Evolutionary conservation across 1,140 invertebrate species (phyloP).

Genomic region (Formica exsecta): DNA sequence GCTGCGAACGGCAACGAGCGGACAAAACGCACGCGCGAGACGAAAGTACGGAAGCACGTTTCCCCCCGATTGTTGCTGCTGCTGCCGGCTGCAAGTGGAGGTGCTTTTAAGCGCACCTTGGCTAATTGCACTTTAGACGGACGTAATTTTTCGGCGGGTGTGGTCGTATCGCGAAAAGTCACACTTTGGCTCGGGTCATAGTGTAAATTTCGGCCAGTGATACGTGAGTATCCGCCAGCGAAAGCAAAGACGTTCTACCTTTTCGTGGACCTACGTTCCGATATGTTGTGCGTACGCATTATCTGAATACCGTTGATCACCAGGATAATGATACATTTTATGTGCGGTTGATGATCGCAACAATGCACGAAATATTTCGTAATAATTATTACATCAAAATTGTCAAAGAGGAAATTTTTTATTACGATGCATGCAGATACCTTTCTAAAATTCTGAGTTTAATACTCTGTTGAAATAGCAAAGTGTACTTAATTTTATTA

Average conservation of each 20-base stretch:
- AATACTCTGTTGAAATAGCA: background rate
- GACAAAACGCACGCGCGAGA: conserved; percentile 75
- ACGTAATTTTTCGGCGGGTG: conserved; percentile 45
- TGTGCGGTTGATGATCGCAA: background rate
- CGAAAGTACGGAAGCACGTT: conserved; percentile 37
- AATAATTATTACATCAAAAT: background rate
- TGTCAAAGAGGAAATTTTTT: background rate
- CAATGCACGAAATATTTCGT: conserved; percentile 1
- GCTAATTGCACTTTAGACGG: conserved; percentile 33
- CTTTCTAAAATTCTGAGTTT: background rate
- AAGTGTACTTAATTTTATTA: background rate
- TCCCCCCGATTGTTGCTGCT: conserved; percentile 27
- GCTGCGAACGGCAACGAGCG: conserved; percentile 50
- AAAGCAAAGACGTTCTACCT: conserved; percentile 15
- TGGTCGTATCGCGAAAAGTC: conserved; percentile 23
- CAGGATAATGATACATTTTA: conserved; percentile 23
- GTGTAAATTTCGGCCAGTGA: background rate
- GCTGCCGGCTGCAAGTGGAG: conserved; percentile 46
- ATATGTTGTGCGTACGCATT: conserved; percentile 14
- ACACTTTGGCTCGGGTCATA: no score
- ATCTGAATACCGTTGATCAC: background rate
- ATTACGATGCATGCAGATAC: background rate
- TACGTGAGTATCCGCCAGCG: conserved; percentile 33
- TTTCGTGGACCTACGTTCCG: background rate
- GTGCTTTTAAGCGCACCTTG: conserved; percentile 42